phyloP scores from a whole-genome alignment of 2,797 vertebrate species.

The Bufotes viridis region DNA sequence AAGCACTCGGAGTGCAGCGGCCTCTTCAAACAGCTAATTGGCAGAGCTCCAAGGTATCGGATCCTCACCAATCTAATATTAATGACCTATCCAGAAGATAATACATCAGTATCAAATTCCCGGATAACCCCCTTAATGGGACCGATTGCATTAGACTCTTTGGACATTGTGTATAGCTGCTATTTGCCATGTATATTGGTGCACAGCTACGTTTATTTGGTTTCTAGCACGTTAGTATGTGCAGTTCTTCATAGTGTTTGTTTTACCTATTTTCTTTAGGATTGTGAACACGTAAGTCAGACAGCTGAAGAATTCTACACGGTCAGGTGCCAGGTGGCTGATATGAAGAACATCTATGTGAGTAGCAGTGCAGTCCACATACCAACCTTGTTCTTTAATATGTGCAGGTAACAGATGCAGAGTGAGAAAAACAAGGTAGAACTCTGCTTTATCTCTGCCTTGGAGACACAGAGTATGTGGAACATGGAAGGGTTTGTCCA shows the following conservation, averaged over 20 bases:
- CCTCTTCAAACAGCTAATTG: too few species aligned
- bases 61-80: too few species aligned
- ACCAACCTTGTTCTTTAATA: neutral
- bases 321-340: slow-evolving; percentile 95
- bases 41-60: too few species aligned
- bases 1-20: too few species aligned
- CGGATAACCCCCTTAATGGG: too few species aligned
- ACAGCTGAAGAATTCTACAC: slow-evolving; percentile 99
- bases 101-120: too few species aligned
- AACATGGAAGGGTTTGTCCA: too few species aligned
- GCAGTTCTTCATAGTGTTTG: too few species aligned
- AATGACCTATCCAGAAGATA: too few species aligned
- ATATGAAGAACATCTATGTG: slow-evolving; percentile 99
- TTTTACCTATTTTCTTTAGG: slow-evolving; percentile 73
- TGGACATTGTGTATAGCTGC: neutral
- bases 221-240: neutral
- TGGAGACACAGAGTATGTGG: neutral
- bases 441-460: neutral
- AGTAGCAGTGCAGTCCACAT: slow-evolving; percentile 69
- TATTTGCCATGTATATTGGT: neutral
- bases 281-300: slow-evolving; percentile 98
- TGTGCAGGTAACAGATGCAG: neutral
- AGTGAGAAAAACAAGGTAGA: neutral
- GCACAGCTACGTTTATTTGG: neutral
- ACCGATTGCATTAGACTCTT: too few species aligned